phyloP scores from a whole-genome alignment of 2,888 invertebrate genomes.

The Ophion slaviceki region DNA sequence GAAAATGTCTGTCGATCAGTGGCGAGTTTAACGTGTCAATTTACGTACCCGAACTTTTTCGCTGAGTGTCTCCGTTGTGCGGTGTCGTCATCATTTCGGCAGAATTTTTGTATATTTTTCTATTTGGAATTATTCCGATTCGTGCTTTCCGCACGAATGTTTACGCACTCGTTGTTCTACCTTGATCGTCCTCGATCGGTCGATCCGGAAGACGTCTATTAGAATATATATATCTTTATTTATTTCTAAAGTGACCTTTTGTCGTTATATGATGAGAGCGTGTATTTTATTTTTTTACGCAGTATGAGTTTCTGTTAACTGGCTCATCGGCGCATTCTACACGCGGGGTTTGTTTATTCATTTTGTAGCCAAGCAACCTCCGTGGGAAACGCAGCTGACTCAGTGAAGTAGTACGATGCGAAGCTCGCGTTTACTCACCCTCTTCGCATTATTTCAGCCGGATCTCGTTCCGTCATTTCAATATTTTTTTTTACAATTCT shows the following conservation, averaged over 20 bases:
- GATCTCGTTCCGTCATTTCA: neutral
- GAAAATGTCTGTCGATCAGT: neutral
- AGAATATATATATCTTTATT: neutral
- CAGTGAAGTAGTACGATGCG: neutral
- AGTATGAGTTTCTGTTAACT: neutral
- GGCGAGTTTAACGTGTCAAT: conserved; percentile 13
- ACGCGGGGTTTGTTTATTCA: conserved; percentile 33
- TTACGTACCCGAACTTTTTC: conserved; percentile 68
- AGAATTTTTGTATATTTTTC: conserved; percentile 5
- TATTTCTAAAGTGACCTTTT: neutral
- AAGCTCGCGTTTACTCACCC: neutral
- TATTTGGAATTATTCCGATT: neutral
- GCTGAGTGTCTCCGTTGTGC: conserved; percentile 35
- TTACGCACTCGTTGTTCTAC: neutral
- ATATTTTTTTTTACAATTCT: neutral
- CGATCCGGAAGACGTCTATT: neutral
- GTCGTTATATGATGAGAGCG: neutral
- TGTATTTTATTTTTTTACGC: conserved; percentile 13
- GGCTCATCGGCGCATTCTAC: conserved; percentile 10
- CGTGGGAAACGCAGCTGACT: conserved; percentile 38
- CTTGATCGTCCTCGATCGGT: neutral
- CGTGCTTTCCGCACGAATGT: neutral
- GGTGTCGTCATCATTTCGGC: conserved; percentile 54
- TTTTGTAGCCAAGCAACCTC: conserved; percentile 55
- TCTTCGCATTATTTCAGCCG: neutral